A percentile compares a stretch with the other conserved stretches of the same genome.
These are phyloP conservation scores for Mimumesa dahlbomi DNA, from an alignment of 2,888 invertebrate genomes.

Conservation along the genomic window DNA sequence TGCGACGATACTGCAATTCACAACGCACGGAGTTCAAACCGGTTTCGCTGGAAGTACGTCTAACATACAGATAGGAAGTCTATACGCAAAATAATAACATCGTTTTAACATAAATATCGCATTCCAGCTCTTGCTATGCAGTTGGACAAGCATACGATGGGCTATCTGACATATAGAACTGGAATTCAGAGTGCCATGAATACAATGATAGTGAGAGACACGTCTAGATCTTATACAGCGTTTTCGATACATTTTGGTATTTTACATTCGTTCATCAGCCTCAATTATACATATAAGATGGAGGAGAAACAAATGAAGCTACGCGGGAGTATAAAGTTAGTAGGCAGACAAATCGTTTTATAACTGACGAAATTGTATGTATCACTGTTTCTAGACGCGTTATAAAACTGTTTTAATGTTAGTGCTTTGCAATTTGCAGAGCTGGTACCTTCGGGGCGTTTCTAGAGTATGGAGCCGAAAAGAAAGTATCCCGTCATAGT, in stretches of 20 bases:
- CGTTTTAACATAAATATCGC: constrained; percentile 1
- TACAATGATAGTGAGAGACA: constrained; percentile 90
- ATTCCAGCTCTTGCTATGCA: constrained; percentile 89
- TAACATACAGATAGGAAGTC: neutral
- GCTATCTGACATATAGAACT: constrained; percentile 91
- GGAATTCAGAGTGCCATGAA: constrained; percentile 86
- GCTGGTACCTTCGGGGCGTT: constrained; percentile 92
- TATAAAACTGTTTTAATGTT: neutral
- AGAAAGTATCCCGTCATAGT: constrained; percentile 95
- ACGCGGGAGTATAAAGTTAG: constrained; percentile 90
- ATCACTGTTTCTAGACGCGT: neutral
- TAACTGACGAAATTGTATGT: neutral
- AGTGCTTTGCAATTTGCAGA: constrained; percentile 79
- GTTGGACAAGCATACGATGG: constrained; percentile 92
- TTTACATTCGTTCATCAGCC: constrained; percentile 88
- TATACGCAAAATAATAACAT: too few species aligned
- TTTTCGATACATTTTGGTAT: constrained; percentile 89
- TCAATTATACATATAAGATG: constrained; percentile 90
- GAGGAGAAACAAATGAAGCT: constrained; percentile 90
- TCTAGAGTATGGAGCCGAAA: constrained; percentile 95
- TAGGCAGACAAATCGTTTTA: constrained; percentile 52
- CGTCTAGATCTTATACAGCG: constrained; percentile 76
- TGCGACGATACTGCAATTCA: constrained; percentile 88
- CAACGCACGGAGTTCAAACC: constrained; percentile 88
- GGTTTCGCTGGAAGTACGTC: constrained; percentile 88